phyloP scores from a whole-genome alignment of 2,113 vertebrate species.

The Hippocampus zosterae region DNA sequence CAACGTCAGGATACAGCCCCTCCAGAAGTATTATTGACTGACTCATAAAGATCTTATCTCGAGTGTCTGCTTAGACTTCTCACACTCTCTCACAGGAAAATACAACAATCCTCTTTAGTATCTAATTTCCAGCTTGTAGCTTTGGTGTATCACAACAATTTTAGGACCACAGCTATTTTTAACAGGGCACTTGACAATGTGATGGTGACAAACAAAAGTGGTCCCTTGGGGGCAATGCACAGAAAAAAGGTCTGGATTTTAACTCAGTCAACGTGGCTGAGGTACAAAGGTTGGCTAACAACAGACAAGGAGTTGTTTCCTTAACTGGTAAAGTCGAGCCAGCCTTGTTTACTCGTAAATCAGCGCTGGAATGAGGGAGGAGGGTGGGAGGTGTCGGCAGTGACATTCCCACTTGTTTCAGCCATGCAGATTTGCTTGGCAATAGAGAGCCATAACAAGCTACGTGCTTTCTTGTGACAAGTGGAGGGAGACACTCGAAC shows the following conservation, averaged over 20 bases:
- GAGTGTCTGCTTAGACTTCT: not conserved
- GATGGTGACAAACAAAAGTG: conserved; percentile 19
- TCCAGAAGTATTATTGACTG: not conserved
- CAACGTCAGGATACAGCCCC: not conserved
- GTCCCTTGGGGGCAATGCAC: conserved; percentile 7
- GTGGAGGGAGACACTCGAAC: not conserved
- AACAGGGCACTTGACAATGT: conserved; percentile 11
- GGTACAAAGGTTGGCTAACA: conserved; percentile 21
- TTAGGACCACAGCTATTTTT: conserved; percentile 26
- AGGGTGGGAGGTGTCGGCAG: not conserved
- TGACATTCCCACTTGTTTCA: not conserved
- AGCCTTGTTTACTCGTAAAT: conserved; percentile 31
- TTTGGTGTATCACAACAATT: conserved; percentile 11
- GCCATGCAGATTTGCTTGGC: conserved; percentile 8
- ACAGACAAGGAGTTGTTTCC: conserved; percentile 9
- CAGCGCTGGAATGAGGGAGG: conserved; percentile 7
- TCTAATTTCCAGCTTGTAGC: conserved; percentile 2
- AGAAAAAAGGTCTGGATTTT: conserved; percentile 18
- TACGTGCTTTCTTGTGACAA: not conserved
- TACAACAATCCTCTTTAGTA: not conserved
- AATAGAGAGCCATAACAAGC: not conserved
- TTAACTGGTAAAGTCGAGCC: conserved; percentile 23
- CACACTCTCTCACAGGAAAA: conserved; percentile 4
- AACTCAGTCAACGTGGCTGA: conserved; percentile 12
- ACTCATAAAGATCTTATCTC: conserved; percentile 4